These are phyloP conservation scores for Horisme vitalbata DNA, from an alignment of 2,888 invertebrate species.

Conservation along the genomic window DNA sequence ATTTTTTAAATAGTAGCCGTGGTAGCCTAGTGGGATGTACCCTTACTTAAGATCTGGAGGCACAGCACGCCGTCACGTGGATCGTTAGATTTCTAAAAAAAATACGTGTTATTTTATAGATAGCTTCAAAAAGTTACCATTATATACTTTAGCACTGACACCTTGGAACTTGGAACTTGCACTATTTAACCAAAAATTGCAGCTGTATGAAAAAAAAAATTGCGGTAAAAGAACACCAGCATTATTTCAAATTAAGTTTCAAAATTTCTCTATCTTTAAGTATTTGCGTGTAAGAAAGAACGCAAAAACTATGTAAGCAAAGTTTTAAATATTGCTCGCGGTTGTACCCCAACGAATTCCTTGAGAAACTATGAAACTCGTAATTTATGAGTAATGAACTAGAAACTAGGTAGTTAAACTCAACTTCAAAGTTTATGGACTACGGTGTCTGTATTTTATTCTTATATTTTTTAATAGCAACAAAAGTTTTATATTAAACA, in stretches of 20 bases:
- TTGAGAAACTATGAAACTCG: slow-evolving; percentile 44
- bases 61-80: no score
- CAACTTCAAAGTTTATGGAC: slow-evolving; percentile 29
- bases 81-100: no score
- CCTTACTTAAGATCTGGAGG: no score
- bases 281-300: slow-evolving; percentile 34
- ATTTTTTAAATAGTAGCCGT: no score
- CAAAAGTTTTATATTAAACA: slow-evolving; percentile 2
- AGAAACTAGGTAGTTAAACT: slow-evolving; percentile 33
- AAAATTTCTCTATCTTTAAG: slow-evolving; percentile 21
- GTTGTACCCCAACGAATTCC: slow-evolving; percentile 41
- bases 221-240: not conserved
- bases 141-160: no score
- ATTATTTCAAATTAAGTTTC: slow-evolving; percentile 13
- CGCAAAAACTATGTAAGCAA: slow-evolving; percentile 27
- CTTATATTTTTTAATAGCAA: slow-evolving; percentile 12
- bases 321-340: slow-evolving; percentile 29
- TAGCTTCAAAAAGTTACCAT: no score
- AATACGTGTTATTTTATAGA: no score
- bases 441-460: slow-evolving; percentile 17
- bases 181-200: no score
- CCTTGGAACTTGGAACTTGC: no score
- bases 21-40: no score
- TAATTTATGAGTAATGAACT: slow-evolving; percentile 48
- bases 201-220: no score